A percentile compares a stretch with the other conserved stretches of the same genome.
Evolutionary conservation across 92 coral and sea anemone genomes (phyloP).

Genomic region (Epizoanthus illoricatus): DNA sequence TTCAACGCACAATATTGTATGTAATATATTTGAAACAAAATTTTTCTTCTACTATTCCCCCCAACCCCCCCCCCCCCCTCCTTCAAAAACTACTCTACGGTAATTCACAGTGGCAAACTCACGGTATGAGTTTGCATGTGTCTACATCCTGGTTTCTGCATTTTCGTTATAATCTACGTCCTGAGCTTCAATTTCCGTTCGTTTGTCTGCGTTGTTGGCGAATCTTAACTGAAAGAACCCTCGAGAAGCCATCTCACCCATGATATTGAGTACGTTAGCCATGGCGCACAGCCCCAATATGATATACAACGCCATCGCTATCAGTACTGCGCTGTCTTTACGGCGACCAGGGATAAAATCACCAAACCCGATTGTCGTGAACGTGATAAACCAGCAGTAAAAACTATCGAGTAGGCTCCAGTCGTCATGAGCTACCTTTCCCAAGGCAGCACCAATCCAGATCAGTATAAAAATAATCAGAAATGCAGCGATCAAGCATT

Average conservation of each 20-base stretch:
- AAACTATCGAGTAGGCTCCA: slow-evolving; percentile 14
- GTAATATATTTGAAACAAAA: too few relatives aligned
- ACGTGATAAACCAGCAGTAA: slow-evolving; percentile 20
- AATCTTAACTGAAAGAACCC: neutral
- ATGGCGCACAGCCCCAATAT: neutral
- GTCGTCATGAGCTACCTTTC: neutral
- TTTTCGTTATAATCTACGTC: neutral
- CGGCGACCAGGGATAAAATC: slow-evolving; percentile 12
- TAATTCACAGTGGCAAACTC: too few relatives aligned
- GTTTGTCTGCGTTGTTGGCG: neutral
- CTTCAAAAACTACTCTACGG: too few relatives aligned
- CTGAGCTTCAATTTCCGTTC: neutral
- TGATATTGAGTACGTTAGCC: neutral
- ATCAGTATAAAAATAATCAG: neutral
- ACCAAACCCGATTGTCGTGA: slow-evolving; percentile 13
- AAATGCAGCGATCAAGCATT: slow-evolving; percentile 4
- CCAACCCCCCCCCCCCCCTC: too few relatives aligned
- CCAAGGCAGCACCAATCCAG: neutral
- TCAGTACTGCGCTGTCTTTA: too few relatives aligned
- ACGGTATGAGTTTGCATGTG: too few relatives aligned
- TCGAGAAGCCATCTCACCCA: neutral
- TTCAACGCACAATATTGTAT: too few relatives aligned
- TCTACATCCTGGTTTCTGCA: neutral
- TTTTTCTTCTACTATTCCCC: too few relatives aligned
- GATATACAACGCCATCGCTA: neutral